Evolutionary conservation across 2,797 vertebrate genomes (phyloP).

Genomic region (Ficedula albicollis): DNA sequence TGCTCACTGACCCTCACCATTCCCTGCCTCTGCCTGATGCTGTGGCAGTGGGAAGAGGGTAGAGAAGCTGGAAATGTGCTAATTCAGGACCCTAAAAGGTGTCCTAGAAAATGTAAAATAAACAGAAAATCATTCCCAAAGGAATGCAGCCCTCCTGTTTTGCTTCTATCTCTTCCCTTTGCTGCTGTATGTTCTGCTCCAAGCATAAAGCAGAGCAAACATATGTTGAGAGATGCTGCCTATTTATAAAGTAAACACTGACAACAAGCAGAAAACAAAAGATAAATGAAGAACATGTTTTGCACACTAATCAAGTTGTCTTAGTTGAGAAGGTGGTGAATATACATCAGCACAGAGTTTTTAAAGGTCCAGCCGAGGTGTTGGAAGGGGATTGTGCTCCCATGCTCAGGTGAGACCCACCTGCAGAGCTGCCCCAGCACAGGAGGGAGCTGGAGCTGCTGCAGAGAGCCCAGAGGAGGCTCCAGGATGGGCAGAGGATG

Average conservation of each 20-base stretch:
- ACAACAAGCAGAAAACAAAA: conserved; percentile 38
- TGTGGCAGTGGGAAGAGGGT: not conserved
- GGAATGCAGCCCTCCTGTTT: not conserved
- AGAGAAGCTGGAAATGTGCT: not conserved
- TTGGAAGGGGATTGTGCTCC: not conserved
- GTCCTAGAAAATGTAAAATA: not conserved
- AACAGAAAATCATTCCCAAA: not conserved
- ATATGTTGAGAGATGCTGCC: conserved; percentile 46
- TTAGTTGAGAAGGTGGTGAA: not conserved
- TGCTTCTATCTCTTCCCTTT: not conserved
- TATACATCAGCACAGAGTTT: not conserved
- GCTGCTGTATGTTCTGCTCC: not conserved
- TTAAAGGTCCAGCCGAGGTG: not conserved
- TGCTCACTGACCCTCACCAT: not conserved
- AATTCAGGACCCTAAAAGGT: not conserved
- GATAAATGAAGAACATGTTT: conserved; percentile 1
- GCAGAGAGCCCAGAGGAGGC: not conserved
- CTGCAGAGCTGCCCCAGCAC: not conserved
- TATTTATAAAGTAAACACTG: conserved; percentile 60
- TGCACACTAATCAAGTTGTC: not conserved
- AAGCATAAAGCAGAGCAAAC: conserved; percentile 42
- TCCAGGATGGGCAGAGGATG: not conserved
- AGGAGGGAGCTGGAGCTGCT: not conserved
- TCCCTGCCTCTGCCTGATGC: not conserved
- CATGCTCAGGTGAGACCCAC: not conserved